Conservation (phyloP, 2,888 invertebrate genomes). For the Aphodius granarius region DNA sequence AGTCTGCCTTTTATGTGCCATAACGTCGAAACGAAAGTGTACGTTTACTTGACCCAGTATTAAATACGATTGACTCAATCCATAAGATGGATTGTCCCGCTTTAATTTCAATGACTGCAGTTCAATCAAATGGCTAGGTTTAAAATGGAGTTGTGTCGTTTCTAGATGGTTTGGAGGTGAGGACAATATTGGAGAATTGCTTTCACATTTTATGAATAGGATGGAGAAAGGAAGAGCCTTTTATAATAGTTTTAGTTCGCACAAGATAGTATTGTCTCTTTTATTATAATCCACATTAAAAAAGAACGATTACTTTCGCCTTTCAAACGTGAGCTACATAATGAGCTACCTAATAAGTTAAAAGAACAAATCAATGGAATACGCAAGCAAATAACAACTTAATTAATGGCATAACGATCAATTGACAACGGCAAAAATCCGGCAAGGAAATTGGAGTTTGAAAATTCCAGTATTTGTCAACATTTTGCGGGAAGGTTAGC, state of each 20-base stretch:
- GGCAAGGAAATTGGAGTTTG: neutral
- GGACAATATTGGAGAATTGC: neutral
- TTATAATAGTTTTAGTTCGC: neutral
- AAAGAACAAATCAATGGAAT: neutral
- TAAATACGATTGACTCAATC: neutral
- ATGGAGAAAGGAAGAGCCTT: neutral
- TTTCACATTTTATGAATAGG: neutral
- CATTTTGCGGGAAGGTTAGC: neutral
- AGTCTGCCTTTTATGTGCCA: neutral
- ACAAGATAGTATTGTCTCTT: neutral
- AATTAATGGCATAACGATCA: too few species aligned
- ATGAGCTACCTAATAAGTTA: neutral
- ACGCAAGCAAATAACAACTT: neutral
- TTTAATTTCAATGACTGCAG: neutral
- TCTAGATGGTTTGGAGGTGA: neutral
- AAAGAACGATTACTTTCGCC: neutral
- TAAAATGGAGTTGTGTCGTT: neutral
- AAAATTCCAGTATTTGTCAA: neutral
- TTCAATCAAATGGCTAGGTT: neutral
- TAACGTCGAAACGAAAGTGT: neutral
- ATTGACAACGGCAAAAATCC: neutral
- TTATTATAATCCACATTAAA: neutral
- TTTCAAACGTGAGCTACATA: neutral
- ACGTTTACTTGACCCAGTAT: neutral
- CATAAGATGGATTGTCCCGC: neutral